A percentile compares a stretch with the other conserved stretches of the same genome.
Conservation (phyloP, 23 tunicate species). For the Phallusia fumigata region DNA sequence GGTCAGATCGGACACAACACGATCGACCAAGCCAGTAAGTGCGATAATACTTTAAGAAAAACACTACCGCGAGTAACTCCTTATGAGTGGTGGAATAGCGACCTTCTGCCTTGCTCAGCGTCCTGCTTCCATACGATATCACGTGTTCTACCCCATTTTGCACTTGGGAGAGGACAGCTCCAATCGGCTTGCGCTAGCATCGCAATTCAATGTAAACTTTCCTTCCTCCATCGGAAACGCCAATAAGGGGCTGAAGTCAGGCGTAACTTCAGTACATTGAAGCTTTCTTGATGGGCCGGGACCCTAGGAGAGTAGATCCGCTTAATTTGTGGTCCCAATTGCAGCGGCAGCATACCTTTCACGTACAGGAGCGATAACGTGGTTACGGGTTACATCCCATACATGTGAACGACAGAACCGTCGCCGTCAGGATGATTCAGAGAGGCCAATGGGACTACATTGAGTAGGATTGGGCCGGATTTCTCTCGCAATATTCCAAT, state of each 20-base stretch:
- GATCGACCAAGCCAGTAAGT: conserved; percentile 15
- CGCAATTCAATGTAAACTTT: background rate
- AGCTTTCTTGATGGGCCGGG: background rate
- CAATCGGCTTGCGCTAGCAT: conserved; percentile 18
- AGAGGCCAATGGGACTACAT: too few species aligned
- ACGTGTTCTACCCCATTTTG: conserved; percentile 18
- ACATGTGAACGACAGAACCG: too few species aligned
- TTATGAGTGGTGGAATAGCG: conserved; percentile 1
- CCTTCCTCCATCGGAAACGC: background rate
- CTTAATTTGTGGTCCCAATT: too few species aligned
- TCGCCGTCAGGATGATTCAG: too few species aligned
- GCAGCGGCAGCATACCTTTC: too few species aligned
- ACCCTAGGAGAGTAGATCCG: too few species aligned
- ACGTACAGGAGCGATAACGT: too few species aligned
- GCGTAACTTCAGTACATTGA: background rate
- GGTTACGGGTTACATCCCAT: too few species aligned
- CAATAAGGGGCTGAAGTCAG: background rate
- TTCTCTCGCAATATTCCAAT: too few species aligned
- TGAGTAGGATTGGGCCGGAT: too few species aligned
- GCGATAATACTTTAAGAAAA: conserved; percentile 6
- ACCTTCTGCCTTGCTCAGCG: conserved; percentile 9
- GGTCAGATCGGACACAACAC: conserved; percentile 26
- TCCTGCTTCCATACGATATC: conserved; percentile 27
- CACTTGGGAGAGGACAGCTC: conserved; percentile 26
- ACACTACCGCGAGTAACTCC: conserved; percentile 10